Evolutionary conservation across 2,113 vertebrate species (phyloP).

Genomic region (Tinamus guttatus): DNA sequence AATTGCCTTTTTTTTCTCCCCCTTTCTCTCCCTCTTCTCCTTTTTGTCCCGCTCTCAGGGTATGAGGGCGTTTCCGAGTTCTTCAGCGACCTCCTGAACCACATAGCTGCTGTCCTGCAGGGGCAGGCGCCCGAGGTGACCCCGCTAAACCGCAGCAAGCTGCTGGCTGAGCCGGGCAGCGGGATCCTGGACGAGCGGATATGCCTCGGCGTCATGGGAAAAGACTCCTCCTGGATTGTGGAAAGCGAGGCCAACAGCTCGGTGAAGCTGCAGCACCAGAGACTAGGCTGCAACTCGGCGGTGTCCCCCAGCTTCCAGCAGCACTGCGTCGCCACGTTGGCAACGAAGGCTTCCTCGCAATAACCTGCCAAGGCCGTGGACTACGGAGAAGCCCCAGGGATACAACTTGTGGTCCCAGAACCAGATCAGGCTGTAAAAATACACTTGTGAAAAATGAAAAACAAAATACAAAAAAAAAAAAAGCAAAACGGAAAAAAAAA

Average conservation of each 20-base stretch:
- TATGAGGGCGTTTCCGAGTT: slow-evolving; percentile 97
- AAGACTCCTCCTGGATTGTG: slow-evolving; percentile 88
- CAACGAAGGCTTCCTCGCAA: slow-evolving; percentile 97
- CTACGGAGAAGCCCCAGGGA: slow-evolving; percentile 52
- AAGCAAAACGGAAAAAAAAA: neutral
- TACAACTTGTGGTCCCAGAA: slow-evolving; percentile 9
- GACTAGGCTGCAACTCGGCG: slow-evolving; percentile 92
- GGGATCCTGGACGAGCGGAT: slow-evolving; percentile 77
- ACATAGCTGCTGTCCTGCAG: slow-evolving; percentile 92
- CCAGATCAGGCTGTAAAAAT: slow-evolving; percentile 30
- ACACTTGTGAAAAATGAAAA: neutral
- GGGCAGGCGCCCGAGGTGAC: slow-evolving; percentile 77
- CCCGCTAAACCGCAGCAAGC: slow-evolving; percentile 76
- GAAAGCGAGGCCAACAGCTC: slow-evolving; percentile 82
- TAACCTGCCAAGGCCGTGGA: slow-evolving; percentile 78
- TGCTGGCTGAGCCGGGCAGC: slow-evolving; percentile 67
- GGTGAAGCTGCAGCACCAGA: slow-evolving; percentile 89
- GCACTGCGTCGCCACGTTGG: slow-evolving; percentile 94
- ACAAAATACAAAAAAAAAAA: neutral
- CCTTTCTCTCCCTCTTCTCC: neutral
- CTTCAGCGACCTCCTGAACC: slow-evolving; percentile 94
- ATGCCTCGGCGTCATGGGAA: slow-evolving; percentile 84
- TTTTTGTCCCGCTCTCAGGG: slow-evolving; percentile 75
- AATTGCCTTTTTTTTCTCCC: neutral
- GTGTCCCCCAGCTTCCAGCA: slow-evolving; percentile 98